These are phyloP conservation scores for Callosobruchus maculatus DNA, from an alignment of 2,888 invertebrate species.

Conservation along the genomic window DNA sequence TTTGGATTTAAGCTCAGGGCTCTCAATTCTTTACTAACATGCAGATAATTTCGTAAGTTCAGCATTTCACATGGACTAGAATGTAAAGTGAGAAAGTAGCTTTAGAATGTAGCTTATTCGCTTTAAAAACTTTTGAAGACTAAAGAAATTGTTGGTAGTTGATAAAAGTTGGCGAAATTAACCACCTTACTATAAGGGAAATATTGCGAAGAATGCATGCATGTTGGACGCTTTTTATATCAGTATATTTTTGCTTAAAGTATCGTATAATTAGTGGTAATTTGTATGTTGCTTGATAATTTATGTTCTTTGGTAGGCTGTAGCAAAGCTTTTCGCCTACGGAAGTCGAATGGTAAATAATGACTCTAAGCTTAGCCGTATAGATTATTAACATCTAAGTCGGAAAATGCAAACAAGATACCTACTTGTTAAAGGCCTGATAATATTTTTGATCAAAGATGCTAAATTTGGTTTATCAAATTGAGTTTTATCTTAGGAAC, in stretches of 20 bases:
- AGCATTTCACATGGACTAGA: neutral
- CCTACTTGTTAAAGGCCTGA: too few species aligned
- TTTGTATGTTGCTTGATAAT: neutral
- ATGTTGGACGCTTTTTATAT: slow-evolving; percentile 1
- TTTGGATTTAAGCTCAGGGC: too few species aligned
- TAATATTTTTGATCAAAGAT: too few species aligned
- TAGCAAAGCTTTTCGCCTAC: neutral
- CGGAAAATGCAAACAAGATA: too few species aligned
- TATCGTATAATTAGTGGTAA: neutral
- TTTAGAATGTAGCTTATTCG: slow-evolving; percentile 40
- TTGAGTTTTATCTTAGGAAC: too few species aligned
- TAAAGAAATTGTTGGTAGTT: neutral
- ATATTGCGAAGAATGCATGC: slow-evolving; percentile 41
- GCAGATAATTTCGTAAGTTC: neutral
- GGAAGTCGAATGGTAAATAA: neutral
- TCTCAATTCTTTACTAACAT: neutral
- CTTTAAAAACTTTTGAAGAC: slow-evolving; percentile 19
- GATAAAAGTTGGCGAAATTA: neutral
- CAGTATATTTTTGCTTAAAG: neutral
- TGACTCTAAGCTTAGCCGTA: too few species aligned
- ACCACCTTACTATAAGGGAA: slow-evolving; percentile 53
- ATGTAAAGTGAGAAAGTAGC: slow-evolving; percentile 29
- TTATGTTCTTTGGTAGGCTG: neutral
- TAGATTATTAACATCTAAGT: too few species aligned
- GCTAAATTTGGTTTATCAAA: too few species aligned